Conservation (phyloP, 2,888 invertebrate genomes). For the Meghimatium bilineatum region DNA sequence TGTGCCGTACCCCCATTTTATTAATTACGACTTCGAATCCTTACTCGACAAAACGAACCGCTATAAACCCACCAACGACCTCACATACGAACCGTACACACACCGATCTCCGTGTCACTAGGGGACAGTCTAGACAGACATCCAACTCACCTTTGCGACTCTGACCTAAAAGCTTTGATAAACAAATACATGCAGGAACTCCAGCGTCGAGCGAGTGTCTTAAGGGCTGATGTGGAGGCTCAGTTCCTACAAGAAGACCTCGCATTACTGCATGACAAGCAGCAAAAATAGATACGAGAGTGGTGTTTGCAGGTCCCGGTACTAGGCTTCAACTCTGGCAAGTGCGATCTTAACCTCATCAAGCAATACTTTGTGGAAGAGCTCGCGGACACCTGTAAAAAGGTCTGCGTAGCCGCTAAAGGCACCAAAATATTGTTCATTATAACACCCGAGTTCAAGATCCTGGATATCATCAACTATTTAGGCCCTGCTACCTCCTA, state of each 20-base stretch:
- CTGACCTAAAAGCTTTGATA: not conserved
- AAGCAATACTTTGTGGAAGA: not conserved
- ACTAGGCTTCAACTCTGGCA: not conserved
- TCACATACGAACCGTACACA: not conserved
- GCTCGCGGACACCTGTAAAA: not conserved
- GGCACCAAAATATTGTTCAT: not conserved
- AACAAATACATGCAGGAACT: not conserved
- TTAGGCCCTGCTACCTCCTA: not conserved
- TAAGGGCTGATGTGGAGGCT: not conserved
- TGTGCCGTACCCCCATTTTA: not conserved
- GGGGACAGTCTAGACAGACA: not conserved
- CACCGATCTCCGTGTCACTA: not conserved
- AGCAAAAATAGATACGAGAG: not conserved
- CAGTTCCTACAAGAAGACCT: not conserved
- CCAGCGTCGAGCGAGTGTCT: not conserved
- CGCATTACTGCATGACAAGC: not conserved
- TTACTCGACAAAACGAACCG: not conserved
- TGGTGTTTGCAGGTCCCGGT: not conserved
- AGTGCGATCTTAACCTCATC: not conserved
- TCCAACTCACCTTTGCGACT: not conserved
- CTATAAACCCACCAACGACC: not conserved
- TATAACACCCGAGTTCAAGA: not conserved
- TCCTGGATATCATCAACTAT: not conserved
- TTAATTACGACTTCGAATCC: not conserved
- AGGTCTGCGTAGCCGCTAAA: not conserved